Percentiles rank a stretch among this genome's conserved stretches.
Conservation (phyloP, 2,888 invertebrate genomes). For the Agrotis puta region DNA sequence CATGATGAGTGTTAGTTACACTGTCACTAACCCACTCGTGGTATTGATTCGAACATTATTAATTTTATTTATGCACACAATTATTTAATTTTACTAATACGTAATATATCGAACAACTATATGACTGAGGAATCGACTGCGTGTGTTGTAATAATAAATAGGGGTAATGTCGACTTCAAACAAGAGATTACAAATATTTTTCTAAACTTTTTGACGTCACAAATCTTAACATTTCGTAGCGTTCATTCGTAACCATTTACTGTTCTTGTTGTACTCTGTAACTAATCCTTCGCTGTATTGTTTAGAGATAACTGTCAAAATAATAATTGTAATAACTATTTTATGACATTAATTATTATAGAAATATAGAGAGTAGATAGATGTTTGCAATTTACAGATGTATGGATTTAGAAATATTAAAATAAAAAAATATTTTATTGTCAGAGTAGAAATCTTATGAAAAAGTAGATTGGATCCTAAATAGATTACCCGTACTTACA, state of each 20-base stretch:
- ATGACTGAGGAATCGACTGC: constrained; percentile 89
- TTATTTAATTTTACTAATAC: constrained; percentile 60
- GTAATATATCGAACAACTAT: constrained; percentile 76
- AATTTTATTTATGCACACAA: constrained; percentile 52
- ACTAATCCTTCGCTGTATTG: constrained; percentile 69
- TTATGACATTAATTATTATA: constrained; percentile 74
- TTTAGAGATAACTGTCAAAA: constrained; percentile 66
- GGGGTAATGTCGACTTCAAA: constrained; percentile 85
- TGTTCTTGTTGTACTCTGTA: constrained; percentile 80
- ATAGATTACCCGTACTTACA: constrained; percentile 58
- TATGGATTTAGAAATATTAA: constrained; percentile 74
- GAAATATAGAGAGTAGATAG: constrained; percentile 80
- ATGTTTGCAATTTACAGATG: constrained; percentile 80
- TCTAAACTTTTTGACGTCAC: constrained; percentile 90
- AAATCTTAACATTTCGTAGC: constrained; percentile 75
- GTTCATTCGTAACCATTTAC: constrained; percentile 85
- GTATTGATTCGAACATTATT: constrained; percentile 44
- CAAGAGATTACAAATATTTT: constrained; percentile 86
- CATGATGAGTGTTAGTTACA: constrained; percentile 14
- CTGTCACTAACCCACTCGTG: constrained; percentile 26
- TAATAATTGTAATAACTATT: constrained; percentile 72
- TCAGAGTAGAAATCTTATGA: constrained; percentile 83
- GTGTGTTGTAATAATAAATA: constrained; percentile 78
- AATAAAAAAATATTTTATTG: constrained; percentile 77
- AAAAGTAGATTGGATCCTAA: constrained; percentile 68